Evolutionary conservation across 1,140 invertebrate species (phyloP), one percentile per base, ranked within the genome.

Genomic region (Dendrolimus punctatus): DNA sequence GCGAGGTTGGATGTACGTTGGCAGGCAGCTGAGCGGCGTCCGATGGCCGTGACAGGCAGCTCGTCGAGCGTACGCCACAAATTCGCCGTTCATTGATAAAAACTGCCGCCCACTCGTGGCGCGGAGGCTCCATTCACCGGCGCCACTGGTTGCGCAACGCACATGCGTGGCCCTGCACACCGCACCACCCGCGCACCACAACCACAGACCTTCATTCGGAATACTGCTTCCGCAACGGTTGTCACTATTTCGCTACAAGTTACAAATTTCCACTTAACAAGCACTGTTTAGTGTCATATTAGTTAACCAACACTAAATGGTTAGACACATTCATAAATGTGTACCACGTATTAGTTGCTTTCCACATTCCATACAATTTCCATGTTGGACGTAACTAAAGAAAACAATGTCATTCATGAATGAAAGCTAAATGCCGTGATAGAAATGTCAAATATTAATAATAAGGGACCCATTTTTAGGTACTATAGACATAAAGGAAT

Each of bases 1-100:
- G 70, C 74, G 68, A 71, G 66, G 70, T 72, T 72, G 57, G 60
- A 58, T 57, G 58, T 56, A 47, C 8, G 48, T 48, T 40, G 47
- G 46, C 48, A 53, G 55, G 62, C 62, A 57, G 58, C 57, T 67
- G 56, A 58, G 57, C 60, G 57, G 59, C 59, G 54, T 58, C 57
- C 60, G 64, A 56, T 63, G 76, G 70, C 81, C 79, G 64, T 85
- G 79, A 82, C 81, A 80, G 73, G 72, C 23, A 43, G 57, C 58
- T 23, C 23, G 51, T 45, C 69, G 75, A 78, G 78, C 73, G 77
- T 84, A 81, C 76, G 68, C 71, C 73, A 72, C 76, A 67, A 78
- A 76, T 79, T 85, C 66, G 72, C 78, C 71, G 74, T 83, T 74
- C 82, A 85, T 85, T 83, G 77, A 85, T 85, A 83, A 85, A 85